Percentiles rank a stretch among this genome's conserved stretches.
phyloP scores from a whole-genome alignment of 2,888 invertebrate genomes.

The Thymelicus sylvestris region DNA sequence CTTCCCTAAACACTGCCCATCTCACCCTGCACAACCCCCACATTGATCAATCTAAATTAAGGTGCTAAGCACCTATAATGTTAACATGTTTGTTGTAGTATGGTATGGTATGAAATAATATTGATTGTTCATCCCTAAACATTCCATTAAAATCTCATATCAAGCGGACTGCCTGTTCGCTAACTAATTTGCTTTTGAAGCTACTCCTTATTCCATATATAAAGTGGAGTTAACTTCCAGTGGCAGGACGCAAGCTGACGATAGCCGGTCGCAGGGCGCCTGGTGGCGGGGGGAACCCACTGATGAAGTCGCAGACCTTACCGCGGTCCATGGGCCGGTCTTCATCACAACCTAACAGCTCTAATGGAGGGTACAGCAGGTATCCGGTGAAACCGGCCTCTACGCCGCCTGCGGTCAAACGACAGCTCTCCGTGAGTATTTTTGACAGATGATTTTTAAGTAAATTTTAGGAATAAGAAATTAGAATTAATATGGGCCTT shows the following conservation, averaged over 20 bases:
- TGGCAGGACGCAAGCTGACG: constrained; percentile 92
- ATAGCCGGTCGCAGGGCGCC: constrained; percentile 89
- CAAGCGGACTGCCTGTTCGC: too few species aligned
- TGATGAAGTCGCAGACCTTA: constrained; percentile 93
- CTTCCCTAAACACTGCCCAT: too few species aligned
- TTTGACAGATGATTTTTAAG: neutral
- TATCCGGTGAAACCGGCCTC: constrained; percentile 88
- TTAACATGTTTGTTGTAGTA: too few species aligned
- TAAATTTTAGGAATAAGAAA: neutral
- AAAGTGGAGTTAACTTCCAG: constrained; percentile 65
- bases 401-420: constrained; percentile 94
- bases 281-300: constrained; percentile 86
- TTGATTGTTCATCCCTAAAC: too few species aligned
- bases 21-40: too few species aligned
- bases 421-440: constrained; percentile 89
- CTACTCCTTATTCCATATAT: neutral
- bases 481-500: too few species aligned
- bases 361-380: constrained; percentile 72
- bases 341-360: constrained; percentile 82
- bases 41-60: too few species aligned
- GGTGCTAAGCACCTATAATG: too few species aligned
- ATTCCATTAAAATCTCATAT: too few species aligned
- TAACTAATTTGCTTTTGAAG: too few species aligned
- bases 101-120: too few species aligned
- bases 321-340: constrained; percentile 92